Evolutionary conservation across 2,888 invertebrate genomes (phyloP).

Genomic region (Prionchulus punctatus): DNA sequence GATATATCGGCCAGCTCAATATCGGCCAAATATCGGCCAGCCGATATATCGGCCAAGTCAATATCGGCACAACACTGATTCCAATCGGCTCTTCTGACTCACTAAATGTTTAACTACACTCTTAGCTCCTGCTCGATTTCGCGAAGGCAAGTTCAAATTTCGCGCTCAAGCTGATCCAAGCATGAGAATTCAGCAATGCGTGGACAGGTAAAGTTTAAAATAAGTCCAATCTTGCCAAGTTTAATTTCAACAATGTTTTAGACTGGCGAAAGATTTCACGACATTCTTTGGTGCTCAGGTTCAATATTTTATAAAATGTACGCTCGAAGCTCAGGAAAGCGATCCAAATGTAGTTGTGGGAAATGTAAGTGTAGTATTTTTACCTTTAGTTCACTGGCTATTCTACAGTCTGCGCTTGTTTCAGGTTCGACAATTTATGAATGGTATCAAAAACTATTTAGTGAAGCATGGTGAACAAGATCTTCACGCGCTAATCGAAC

Average conservation of each 20-base stretch:
- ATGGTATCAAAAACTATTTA: conserved; percentile 92
- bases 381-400: neutral
- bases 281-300: conserved; percentile 82
- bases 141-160: neutral
- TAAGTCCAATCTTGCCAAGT: neutral
- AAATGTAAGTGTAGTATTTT: conserved; percentile 31
- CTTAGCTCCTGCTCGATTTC: conserved; percentile 3
- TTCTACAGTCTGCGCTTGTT: conserved; percentile 5
- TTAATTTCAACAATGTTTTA: neutral
- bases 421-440: conserved; percentile 77
- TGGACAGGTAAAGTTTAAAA: conserved; percentile 17
- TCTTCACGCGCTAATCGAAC: conserved; percentile 74
- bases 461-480: conserved; percentile 86
- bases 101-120: neutral
- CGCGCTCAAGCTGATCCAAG: conserved; percentile 18
- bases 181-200: conserved; percentile 26
- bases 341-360: conserved; percentile 57
- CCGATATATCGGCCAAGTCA: too few relatives aligned
- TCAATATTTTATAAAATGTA: conserved; percentile 80
- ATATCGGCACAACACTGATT: too few relatives aligned
- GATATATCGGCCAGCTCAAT: too few relatives aligned
- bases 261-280: conserved; percentile 46
- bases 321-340: conserved; percentile 68
- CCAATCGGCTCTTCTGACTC: neutral
- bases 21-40: too few relatives aligned